Conservation (phyloP, 2,113 vertebrate genomes). For the Alectura lathami region DNA sequence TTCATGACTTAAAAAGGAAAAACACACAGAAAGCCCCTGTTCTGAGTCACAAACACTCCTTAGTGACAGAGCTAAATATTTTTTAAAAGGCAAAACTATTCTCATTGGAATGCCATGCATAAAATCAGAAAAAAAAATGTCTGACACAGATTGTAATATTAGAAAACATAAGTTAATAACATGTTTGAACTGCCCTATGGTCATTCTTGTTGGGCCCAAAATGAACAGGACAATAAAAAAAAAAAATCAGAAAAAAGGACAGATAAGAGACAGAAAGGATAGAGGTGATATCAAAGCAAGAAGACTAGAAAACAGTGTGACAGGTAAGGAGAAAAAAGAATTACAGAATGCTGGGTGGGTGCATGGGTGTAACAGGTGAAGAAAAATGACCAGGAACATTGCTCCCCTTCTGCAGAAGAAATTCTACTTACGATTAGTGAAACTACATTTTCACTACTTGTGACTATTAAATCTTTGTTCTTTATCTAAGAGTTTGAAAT, state of each 20-base stretch:
- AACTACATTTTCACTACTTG: background rate
- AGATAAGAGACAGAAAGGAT: background rate
- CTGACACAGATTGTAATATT: background rate
- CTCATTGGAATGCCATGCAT: background rate
- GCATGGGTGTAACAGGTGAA: background rate
- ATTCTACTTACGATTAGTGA: background rate
- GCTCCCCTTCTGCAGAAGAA: background rate
- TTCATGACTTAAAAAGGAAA: background rate
- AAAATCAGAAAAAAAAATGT: background rate
- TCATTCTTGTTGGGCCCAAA: background rate
- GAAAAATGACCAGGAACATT: background rate
- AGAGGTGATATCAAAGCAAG: background rate
- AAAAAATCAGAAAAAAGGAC: background rate
- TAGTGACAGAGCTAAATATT: background rate
- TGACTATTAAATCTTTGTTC: background rate
- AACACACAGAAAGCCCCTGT: background rate
- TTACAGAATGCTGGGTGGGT: background rate
- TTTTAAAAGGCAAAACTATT: background rate
- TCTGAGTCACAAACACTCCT: background rate
- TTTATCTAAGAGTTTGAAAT: background rate
- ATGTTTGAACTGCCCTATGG: background rate
- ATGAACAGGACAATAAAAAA: background rate
- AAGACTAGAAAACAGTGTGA: background rate
- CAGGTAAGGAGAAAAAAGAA: background rate
- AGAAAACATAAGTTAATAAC: background rate